Base-by-base conservation (phyloP, 2,113 vertebrate genomes). In the Thalassoma bifasciatum region DNA sequence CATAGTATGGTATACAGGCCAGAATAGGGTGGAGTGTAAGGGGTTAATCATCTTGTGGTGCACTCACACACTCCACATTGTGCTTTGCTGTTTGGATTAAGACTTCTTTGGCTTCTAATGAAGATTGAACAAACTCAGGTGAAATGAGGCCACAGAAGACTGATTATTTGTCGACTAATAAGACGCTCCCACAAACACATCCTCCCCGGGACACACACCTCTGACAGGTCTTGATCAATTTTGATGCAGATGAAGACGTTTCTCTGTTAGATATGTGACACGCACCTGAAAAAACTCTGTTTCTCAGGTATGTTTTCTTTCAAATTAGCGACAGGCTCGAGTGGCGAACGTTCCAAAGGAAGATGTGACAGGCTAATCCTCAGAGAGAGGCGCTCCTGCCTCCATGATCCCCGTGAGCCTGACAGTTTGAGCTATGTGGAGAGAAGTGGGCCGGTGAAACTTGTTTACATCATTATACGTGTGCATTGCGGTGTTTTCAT, bases 321-420 rank as follows among this genome's bases (percentile, higher is more conserved):
- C 71, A 68, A 83, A 88, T 82, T 63, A 79, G 81, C 40, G 34
- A 73, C 24, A 80, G 68, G 49, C 71, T 72, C 51, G 52, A 77
- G 74, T 67, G 61, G 49, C 75, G 75, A 72, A 57, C 72, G 59
- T 87, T 86, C 65, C 60, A 68, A 76, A 77, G 75, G 58, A 76
- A 77, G 81, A 85, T 42, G 78, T 88, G 85, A 88, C 86, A 85
- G 71, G 57, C 66, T 77, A 86, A 84, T 88, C 86, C 86, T 67
- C 76, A 81, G 86, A 86, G 83, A 84, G 60, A 21, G 62, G 62
- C 23, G 24, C 66, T 76, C 52, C 68, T 65, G 65, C 49, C 72
- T 84, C 63, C 11, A 16, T 49, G 84, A 82, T 72, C 71, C 73
- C 67, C 63, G 2, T 10, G 75, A 86, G 74, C n/a, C 54, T 59